phyloP scores from a whole-genome alignment of 2,888 invertebrate species.

The Willowsia nigromaculata region DNA sequence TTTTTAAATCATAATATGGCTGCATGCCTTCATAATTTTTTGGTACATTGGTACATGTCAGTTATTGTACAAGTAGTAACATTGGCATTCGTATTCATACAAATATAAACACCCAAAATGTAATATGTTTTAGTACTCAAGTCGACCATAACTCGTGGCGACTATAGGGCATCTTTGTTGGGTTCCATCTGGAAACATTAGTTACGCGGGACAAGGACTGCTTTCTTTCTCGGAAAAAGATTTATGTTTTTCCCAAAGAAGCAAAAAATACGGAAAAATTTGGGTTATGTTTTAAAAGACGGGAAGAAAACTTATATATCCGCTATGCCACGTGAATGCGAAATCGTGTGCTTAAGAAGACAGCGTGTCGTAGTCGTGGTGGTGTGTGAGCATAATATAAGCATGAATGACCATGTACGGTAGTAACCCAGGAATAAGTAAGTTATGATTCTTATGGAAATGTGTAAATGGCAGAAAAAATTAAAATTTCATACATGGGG shows the following conservation, averaged over 20 bases:
- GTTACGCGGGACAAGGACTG: slow-evolving; percentile 37
- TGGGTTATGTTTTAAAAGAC: slow-evolving; percentile 45
- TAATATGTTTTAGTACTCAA: too few relatives aligned
- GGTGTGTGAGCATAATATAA: slow-evolving; percentile 10
- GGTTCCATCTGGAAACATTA: slow-evolving; percentile 58
- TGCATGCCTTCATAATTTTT: too few relatives aligned
- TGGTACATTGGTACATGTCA: too few relatives aligned
- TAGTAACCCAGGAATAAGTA: not conserved
- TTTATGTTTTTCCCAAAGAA: slow-evolving; percentile 58
- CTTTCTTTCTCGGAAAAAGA: slow-evolving; percentile 53
- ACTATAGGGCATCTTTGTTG: not conserved
- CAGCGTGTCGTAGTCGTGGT: not conserved
- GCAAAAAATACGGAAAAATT: slow-evolving; percentile 44
- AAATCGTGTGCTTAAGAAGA: not conserved
- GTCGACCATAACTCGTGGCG: not conserved
- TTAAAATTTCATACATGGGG: slow-evolving; percentile 65
- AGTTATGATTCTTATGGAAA: slow-evolving; percentile 63
- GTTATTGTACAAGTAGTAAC: too few relatives aligned
- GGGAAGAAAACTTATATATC: slow-evolving; percentile 23
- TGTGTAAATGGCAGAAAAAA: slow-evolving; percentile 66
- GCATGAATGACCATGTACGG: not conserved
- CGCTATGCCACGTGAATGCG: slow-evolving; percentile 26
- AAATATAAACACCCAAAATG: too few relatives aligned
- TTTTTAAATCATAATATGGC: not conserved
- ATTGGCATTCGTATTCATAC: too few relatives aligned